phyloP scores from a whole-genome alignment of 1,140 invertebrate species.

The Pogonomyrmex californicus region DNA sequence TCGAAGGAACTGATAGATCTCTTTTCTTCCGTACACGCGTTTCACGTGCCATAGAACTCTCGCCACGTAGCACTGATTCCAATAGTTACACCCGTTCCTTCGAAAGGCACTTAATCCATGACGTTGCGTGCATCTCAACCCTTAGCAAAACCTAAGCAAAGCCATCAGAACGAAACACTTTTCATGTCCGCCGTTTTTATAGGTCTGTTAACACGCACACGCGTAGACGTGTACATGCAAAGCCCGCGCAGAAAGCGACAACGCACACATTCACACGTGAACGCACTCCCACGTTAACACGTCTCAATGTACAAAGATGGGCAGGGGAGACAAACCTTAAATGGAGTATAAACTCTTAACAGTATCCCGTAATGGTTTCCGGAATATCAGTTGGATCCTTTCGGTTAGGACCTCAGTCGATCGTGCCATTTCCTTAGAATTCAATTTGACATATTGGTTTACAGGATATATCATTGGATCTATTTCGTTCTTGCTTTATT shows the following conservation, averaged over 20 bases:
- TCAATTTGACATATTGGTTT: slow-evolving; percentile 2
- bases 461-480: background rate
- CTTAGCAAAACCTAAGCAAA: slow-evolving; percentile 38
- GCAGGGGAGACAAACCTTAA: slow-evolving; percentile 42
- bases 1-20: background rate
- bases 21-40: slow-evolving; percentile 19
- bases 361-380: slow-evolving; percentile 19
- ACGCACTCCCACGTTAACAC: background rate
- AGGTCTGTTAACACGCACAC: slow-evolving; percentile 53
- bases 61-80: background rate
- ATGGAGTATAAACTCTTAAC: slow-evolving; percentile 19
- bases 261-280: background rate
- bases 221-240: background rate
- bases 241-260: slow-evolving; percentile 20
- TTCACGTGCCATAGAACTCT: background rate
- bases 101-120: slow-evolving; percentile 24
- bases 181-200: slow-evolving; percentile 65
- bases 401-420: background rate
- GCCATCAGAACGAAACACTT: slow-evolving; percentile 70
- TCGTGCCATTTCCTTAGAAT: slow-evolving; percentile 12
- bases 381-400: slow-evolving; percentile 29
- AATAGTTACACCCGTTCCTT: background rate
- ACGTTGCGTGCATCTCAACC: slow-evolving; percentile 6
- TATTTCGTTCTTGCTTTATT: background rate
- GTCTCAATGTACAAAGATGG: slow-evolving; percentile 6